Conservation (phyloP, 2,797 vertebrate species). For the Bovichtus diacanthus region DNA sequence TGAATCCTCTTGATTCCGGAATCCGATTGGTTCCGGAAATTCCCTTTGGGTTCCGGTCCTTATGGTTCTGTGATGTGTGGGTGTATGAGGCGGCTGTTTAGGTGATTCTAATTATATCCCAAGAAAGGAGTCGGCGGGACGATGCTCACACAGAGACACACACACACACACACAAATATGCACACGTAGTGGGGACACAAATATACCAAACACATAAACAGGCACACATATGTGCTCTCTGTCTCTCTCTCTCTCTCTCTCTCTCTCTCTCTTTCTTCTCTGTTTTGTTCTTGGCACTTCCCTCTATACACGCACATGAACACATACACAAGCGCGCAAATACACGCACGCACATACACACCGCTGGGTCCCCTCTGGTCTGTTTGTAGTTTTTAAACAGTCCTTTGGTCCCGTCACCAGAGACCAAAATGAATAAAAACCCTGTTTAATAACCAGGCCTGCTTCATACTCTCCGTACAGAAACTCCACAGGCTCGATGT, state of each 20-base stretch:
- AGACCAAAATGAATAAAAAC: conserved; percentile 73
- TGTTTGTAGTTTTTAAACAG: conserved; percentile 62
- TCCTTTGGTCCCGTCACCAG: conserved; percentile 72
- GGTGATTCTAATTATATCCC: conserved; percentile 3
- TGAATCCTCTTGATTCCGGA: neutral
- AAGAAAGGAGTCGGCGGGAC: neutral
- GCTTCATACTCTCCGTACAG: conserved; percentile 79
- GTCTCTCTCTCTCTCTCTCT: neutral
- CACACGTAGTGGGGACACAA: conserved; percentile 22
- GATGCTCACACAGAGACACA: conserved; percentile 12
- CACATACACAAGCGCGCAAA: conserved; percentile 18
- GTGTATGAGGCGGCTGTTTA: neutral
- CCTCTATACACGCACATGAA: conserved; percentile 15
- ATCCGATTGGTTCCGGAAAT: neutral
- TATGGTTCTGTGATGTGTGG: neutral
- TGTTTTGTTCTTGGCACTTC: conserved; percentile 45
- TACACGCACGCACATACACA: conserved; percentile 27
- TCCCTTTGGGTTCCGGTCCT: neutral
- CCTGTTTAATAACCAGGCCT: conserved; percentile 71
- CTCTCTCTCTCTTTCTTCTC: conserved; percentile 5
- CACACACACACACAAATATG: neutral
- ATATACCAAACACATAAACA: conserved; percentile 19
- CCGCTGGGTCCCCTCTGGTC: conserved; percentile 71
- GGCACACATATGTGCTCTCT: conserved; percentile 9
- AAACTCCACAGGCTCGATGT: conserved; percentile 79